phyloP scores from a whole-genome alignment of 2,888 invertebrate genomes.

The Watsonalla binaria region DNA sequence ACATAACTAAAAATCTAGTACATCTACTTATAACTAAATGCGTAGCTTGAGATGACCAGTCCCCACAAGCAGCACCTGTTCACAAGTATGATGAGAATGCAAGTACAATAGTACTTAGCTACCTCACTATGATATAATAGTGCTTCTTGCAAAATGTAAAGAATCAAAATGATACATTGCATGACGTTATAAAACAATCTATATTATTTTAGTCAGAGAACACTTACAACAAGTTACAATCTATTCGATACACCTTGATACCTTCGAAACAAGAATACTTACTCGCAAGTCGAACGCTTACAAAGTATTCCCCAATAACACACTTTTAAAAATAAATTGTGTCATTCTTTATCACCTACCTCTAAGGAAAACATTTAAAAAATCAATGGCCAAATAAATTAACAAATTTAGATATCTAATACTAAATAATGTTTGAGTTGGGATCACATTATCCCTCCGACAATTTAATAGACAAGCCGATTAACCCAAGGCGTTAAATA shows the following conservation, averaged over 20 bases:
- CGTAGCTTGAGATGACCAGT: too few relatives aligned
- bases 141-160: not conserved
- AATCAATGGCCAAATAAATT: constrained; percentile 37
- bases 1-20: too few relatives aligned
- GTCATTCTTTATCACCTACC: constrained; percentile 9
- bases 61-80: too few relatives aligned
- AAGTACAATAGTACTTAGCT: too few relatives aligned
- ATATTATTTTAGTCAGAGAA: too few relatives aligned
- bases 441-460: constrained; percentile 67
- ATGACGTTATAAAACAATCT: too few relatives aligned
- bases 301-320: not conserved
- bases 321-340: constrained; percentile 13
- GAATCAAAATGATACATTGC: too few relatives aligned
- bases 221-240: too few relatives aligned
- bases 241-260: too few relatives aligned
- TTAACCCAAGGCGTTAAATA: constrained; percentile 73
- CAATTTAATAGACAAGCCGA: constrained; percentile 74
- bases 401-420: constrained; percentile 49
- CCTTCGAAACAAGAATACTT: too few relatives aligned
- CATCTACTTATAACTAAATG: too few relatives aligned
- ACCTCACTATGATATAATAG: not conserved
- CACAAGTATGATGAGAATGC: too few relatives aligned
- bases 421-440: constrained; percentile 63
- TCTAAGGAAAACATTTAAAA: constrained; percentile 5
- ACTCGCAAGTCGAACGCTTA: not conserved